These are phyloP conservation scores for Sinotaia quadrata DNA, from an alignment of 2,888 invertebrate genomes.

Conservation along the genomic window DNA sequence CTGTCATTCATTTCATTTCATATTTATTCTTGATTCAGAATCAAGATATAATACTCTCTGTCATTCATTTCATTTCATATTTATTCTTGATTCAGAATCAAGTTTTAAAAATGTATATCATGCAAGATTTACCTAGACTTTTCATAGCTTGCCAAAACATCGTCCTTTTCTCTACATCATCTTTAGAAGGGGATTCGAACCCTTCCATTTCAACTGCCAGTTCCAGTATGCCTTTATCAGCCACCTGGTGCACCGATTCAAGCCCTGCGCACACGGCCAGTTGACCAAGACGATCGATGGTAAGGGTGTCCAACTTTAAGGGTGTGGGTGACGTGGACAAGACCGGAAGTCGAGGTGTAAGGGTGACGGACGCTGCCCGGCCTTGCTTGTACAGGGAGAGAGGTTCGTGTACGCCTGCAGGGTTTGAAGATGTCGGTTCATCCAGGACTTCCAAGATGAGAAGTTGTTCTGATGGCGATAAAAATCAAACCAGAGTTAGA, in stretches of 20 bases:
- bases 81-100: no score
- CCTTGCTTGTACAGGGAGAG: slow-evolving; percentile 46
- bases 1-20: no score
- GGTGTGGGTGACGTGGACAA: background rate
- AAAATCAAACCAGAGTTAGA: no score
- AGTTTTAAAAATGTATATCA: no score
- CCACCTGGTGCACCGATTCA: slow-evolving; percentile 29
- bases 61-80: no score
- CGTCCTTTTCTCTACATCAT: background rate
- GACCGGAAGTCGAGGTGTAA: slow-evolving; percentile 26
- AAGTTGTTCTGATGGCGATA: slow-evolving; percentile 38
- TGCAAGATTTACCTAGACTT: background rate
- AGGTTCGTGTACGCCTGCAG: slow-evolving; percentile 40
- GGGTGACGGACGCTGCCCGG: slow-evolving; percentile 38
- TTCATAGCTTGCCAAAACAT: background rate
- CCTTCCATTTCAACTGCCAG: background rate
- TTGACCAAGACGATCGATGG: slow-evolving; percentile 34
- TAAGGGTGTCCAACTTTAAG: slow-evolving; percentile 11
- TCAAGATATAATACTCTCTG: no score
- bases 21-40: no score
- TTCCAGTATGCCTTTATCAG: slow-evolving; percentile 4
- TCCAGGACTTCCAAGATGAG: slow-evolving; percentile 45
- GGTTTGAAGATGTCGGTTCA: slow-evolving; percentile 44
- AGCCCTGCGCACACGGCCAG: slow-evolving; percentile 40
- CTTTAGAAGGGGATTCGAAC: background rate